Conservation (phyloP, 2,888 invertebrate genomes). For the Brachynemurus nebulosus region DNA sequence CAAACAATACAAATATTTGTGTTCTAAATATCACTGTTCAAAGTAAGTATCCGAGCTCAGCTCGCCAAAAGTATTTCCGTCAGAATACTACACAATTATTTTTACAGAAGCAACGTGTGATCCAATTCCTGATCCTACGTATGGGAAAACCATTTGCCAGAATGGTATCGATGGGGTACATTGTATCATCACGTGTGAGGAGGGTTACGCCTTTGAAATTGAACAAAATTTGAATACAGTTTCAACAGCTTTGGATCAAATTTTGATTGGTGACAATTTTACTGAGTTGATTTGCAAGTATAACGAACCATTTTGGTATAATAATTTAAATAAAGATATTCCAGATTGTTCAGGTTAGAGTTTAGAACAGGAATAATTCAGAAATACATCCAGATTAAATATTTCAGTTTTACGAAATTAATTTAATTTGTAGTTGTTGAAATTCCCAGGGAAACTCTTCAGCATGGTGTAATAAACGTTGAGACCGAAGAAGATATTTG, state of each 20-base stretch:
- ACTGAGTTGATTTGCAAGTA: conserved; percentile 27
- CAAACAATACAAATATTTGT: conserved; percentile 43
- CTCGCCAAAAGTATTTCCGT: conserved; percentile 6
- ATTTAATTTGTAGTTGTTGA: conserved; percentile 30
- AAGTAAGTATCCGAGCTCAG: conserved; percentile 27
- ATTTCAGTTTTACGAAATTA: not conserved
- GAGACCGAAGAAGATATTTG: conserved; percentile 24
- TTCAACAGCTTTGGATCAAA: conserved; percentile 17
- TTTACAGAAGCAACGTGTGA: conserved; percentile 26
- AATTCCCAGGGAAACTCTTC: conserved; percentile 34
- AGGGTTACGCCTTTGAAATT: conserved; percentile 44
- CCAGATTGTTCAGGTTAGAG: conserved; percentile 38
- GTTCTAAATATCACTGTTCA: conserved; percentile 43
- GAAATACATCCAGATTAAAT: not conserved
- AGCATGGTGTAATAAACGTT: conserved; percentile 33
- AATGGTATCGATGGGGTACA: conserved; percentile 22
- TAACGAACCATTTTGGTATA: conserved; percentile 29
- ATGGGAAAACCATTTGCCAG: conserved; percentile 26
- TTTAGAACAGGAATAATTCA: not conserved
- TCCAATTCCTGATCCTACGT: conserved; percentile 24
- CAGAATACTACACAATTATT: not conserved
- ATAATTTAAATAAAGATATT: conserved; percentile 27
- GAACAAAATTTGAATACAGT: conserved; percentile 18
- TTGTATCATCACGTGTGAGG: conserved; percentile 43
- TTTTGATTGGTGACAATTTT: conserved; percentile 16